These are phyloP conservation scores for Adoxophyes honmai DNA, from an alignment of 1,140 invertebrate species.

Conservation along the genomic window DNA sequence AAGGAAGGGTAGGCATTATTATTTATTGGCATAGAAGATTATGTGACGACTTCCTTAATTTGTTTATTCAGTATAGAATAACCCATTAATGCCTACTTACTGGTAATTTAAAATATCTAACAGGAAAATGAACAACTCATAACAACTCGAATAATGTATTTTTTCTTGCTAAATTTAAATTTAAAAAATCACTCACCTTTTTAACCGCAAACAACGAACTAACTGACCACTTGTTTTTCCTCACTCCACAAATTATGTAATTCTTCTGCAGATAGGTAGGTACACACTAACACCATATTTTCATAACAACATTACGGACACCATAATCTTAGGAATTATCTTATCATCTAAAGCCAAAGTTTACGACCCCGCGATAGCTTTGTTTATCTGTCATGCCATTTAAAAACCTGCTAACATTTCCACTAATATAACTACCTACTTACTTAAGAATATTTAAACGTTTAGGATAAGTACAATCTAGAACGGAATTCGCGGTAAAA, in stretches of 20 bases:
- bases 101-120: too few relatives aligned
- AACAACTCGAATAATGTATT: too few relatives aligned
- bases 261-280: background rate
- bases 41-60: too few relatives aligned
- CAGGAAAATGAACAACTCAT: too few relatives aligned
- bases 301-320: background rate
- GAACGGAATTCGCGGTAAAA: too few relatives aligned
- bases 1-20: too few relatives aligned
- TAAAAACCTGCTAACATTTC: background rate
- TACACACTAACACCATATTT: background rate
- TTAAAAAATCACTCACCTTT: constrained; percentile 11
- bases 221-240: background rate
- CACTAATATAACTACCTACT: background rate
- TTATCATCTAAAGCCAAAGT: constrained; percentile 19
- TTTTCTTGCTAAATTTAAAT: too few relatives aligned
- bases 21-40: too few relatives aligned
- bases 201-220: background rate
- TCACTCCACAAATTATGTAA: background rate
- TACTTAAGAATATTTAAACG: too few relatives aligned
- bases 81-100: too few relatives aligned
- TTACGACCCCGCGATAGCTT: constrained; percentile 23
- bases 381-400: background rate
- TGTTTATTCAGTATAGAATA: too few relatives aligned
- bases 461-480: too few relatives aligned
- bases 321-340: constrained; percentile 3